Conservation (phyloP, 2,888 invertebrate species). For the Meloe dianella region DNA sequence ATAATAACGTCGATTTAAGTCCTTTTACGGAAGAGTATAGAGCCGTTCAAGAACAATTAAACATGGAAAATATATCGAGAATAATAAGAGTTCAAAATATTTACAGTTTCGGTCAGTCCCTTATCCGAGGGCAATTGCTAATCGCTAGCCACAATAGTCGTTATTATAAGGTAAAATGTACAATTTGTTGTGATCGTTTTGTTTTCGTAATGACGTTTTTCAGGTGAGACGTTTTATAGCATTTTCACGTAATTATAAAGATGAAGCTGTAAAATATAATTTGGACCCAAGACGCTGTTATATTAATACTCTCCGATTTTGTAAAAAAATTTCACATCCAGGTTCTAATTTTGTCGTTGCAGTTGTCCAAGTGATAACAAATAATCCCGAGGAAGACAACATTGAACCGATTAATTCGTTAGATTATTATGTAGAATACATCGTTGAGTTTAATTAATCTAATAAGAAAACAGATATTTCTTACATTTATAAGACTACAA, state of each 20-base stretch:
- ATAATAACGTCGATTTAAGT: background rate
- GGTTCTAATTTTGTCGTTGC: conserved; percentile 29
- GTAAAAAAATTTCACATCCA: conserved; percentile 3
- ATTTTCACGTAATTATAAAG: conserved; percentile 24
- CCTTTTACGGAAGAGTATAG: background rate
- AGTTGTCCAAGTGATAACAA: conserved; percentile 39
- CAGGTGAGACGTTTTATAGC: conserved; percentile 41
- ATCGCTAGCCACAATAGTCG: conserved; percentile 15
- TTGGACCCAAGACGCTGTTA: conserved; percentile 40
- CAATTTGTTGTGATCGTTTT: background rate
- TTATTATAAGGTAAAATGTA: conserved; percentile 38
- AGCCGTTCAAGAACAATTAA: background rate
- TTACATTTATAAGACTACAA: background rate
- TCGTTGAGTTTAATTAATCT: conserved; percentile 24
- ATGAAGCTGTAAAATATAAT: conserved; percentile 37
- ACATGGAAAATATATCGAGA: background rate
- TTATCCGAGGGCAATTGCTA: conserved; percentile 41
- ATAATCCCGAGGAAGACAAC: conserved; percentile 15
- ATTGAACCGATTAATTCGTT: conserved; percentile 34
- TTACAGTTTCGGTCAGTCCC: conserved; percentile 40
- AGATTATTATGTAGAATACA: conserved; percentile 45
- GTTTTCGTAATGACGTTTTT: conserved; percentile 11
- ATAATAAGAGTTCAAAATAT: conserved; percentile 37
- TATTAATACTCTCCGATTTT: conserved; percentile 14
- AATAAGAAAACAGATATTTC: background rate